These are phyloP conservation scores for Muricea muricata DNA, from an alignment of 92 coral and sea anemone species.

Conservation along the genomic window DNA sequence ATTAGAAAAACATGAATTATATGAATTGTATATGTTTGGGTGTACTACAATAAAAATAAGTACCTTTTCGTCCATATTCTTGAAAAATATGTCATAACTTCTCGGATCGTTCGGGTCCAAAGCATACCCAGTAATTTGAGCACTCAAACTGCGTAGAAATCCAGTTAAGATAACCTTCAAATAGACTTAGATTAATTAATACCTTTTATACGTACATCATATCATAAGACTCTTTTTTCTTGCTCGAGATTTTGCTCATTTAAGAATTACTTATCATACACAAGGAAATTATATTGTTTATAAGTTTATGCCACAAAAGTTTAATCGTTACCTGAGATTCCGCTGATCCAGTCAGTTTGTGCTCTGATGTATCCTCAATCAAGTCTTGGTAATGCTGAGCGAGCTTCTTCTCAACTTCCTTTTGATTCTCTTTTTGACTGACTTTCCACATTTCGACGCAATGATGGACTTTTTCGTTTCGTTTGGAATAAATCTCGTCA, in stretches of 20 bases:
- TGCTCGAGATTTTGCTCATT: no score
- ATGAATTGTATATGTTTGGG: no score
- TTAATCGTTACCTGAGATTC: no score
- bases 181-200: neutral
- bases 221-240: no score
- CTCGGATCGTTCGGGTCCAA: slow-evolving; percentile 40
- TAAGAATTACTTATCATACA: no score
- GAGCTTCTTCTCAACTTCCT: slow-evolving; percentile 33
- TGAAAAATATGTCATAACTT: slow-evolving; percentile 36
- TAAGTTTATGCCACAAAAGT: no score
- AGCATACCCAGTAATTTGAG: slow-evolving; percentile 40
- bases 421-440: slow-evolving; percentile 20
- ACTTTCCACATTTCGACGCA: slow-evolving; percentile 41
- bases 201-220: no score
- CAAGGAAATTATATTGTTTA: no score
- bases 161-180: slow-evolving; percentile 27
- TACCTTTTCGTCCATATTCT: slow-evolving; percentile 42
- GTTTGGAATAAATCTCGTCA: slow-evolving; percentile 32
- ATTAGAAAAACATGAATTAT: no score
- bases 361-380: slow-evolving; percentile 40
- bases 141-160: slow-evolving; percentile 36
- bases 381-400: slow-evolving; percentile 34
- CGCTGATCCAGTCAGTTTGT: slow-evolving; percentile 41
- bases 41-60: no score
- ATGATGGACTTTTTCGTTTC: slow-evolving; percentile 28